Conservation (phyloP, 2,113 vertebrate species). For the Larimichthys polyactis region DNA sequence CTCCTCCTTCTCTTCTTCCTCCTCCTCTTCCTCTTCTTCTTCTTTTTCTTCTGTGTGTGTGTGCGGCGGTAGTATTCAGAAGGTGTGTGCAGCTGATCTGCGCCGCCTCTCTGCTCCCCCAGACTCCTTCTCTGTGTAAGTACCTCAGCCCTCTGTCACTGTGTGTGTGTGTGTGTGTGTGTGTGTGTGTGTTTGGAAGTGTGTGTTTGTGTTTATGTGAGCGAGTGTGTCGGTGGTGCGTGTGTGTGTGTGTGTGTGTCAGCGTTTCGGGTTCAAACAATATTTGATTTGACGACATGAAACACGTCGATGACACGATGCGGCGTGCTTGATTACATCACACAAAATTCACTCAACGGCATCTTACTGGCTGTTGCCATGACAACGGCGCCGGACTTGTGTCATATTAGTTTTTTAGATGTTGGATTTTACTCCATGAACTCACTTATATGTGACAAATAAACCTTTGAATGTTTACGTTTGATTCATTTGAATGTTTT, state of each 20-base stretch:
- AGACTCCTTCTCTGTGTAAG: conserved; percentile 99
- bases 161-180: conserved; percentile 8
- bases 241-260: not conserved
- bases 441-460: no score
- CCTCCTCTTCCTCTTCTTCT: conserved; percentile 65
- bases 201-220: not conserved
- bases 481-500: no score
- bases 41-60: conserved; percentile 55
- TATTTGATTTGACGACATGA: no score
- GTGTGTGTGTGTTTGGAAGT: not conserved
- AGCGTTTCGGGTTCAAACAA: not conserved
- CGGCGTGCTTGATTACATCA: no score
- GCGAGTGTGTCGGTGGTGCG: not conserved
- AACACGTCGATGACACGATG: no score
- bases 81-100: conserved; percentile 97
- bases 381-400: no score
- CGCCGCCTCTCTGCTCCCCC: conserved; percentile 99
- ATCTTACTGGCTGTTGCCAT: no score
- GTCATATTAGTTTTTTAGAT: no score
- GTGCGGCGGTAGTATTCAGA: conserved; percentile 91
- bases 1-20: conserved; percentile 8
- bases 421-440: no score
- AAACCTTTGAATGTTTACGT: no score
- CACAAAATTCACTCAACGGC: no score
- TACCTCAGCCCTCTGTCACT: conserved; percentile 83